These are phyloP conservation scores for Morinoia aosen DNA, from an alignment of 2,888 invertebrate species.

Conservation along the genomic window DNA sequence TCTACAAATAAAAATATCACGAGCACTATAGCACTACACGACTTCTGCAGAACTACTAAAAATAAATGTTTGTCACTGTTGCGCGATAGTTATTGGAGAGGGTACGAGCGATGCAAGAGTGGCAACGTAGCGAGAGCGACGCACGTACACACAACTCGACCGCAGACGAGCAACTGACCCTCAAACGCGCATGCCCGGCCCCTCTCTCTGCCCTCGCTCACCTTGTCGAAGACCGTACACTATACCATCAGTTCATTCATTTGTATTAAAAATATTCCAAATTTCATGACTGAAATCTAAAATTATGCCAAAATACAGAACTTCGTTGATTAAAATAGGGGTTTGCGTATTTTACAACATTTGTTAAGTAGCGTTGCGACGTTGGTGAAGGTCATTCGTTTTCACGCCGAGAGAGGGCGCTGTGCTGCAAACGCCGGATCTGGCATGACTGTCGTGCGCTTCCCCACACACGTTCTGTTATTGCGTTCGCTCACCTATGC, in stretches of 20 bases:
- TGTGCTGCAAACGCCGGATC: neutral
- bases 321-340: neutral
- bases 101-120: constrained; percentile 22
- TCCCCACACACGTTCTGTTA: neutral
- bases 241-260: neutral
- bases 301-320: neutral
- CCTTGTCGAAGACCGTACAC: neutral
- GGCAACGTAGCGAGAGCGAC: neutral
- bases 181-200: constrained; percentile 50
- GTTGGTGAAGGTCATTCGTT: neutral
- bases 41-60: neutral
- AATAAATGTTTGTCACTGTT: neutral
- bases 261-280: neutral
- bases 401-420: neutral
- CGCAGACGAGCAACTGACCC: constrained; percentile 48
- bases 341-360: neutral
- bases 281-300: neutral
- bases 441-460: neutral
- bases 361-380: neutral
- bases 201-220: constrained; percentile 23
- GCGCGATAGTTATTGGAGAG: neutral
- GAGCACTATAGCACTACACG: neutral
- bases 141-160: constrained; percentile 42
- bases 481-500: constrained; percentile 3
- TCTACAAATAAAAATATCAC: neutral